phyloP scores from a whole-genome alignment of 2,888 invertebrate species.

The Opisthograptis luteolata region DNA sequence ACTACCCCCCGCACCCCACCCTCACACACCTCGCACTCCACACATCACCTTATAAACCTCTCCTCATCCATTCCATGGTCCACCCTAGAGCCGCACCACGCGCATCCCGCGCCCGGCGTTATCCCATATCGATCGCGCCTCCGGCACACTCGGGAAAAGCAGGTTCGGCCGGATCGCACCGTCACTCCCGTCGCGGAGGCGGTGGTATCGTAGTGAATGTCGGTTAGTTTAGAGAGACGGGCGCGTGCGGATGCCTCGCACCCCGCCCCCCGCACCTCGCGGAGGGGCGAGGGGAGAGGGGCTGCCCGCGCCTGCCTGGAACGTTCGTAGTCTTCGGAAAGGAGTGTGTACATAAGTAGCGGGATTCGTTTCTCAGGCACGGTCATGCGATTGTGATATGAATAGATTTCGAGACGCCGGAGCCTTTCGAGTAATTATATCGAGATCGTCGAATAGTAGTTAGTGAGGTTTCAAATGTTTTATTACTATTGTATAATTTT shows the following conservation, averaged over 20 bases:
- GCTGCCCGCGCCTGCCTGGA: slow-evolving; percentile 50
- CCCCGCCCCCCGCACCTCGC: slow-evolving; percentile 30
- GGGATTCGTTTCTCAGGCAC: slow-evolving; percentile 82
- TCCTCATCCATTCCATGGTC: slow-evolving; percentile 37
- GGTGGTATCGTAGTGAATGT: slow-evolving; percentile 68
- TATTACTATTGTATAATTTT: slow-evolving; percentile 83
- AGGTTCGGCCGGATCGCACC: slow-evolving; percentile 59
- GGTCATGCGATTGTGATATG: slow-evolving; percentile 84
- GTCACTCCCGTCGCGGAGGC: slow-evolving; percentile 64
- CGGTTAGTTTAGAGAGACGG: slow-evolving; percentile 63
- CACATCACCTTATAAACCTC: slow-evolving; percentile 30
- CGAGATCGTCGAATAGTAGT: slow-evolving; percentile 82
- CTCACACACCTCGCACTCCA: slow-evolving; percentile 23
- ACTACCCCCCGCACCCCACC: slow-evolving; percentile 31
- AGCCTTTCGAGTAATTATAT: slow-evolving; percentile 80
- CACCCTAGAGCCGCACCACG: slow-evolving; percentile 12
- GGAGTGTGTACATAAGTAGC: slow-evolving; percentile 83
- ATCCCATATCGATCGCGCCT: slow-evolving; percentile 74
- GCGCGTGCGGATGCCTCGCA: slow-evolving; percentile 41
- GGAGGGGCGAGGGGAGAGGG: slow-evolving; percentile 22
- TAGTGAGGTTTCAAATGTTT: slow-evolving; percentile 84
- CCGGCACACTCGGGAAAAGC: slow-evolving; percentile 69
- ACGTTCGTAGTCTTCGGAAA: slow-evolving; percentile 62
- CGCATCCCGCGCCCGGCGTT: slow-evolving; percentile 60
- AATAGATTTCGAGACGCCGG: slow-evolving; percentile 82